Evolutionary conservation across 2,888 invertebrate species (phyloP).

Genomic region (Drosophila rellima): DNA sequence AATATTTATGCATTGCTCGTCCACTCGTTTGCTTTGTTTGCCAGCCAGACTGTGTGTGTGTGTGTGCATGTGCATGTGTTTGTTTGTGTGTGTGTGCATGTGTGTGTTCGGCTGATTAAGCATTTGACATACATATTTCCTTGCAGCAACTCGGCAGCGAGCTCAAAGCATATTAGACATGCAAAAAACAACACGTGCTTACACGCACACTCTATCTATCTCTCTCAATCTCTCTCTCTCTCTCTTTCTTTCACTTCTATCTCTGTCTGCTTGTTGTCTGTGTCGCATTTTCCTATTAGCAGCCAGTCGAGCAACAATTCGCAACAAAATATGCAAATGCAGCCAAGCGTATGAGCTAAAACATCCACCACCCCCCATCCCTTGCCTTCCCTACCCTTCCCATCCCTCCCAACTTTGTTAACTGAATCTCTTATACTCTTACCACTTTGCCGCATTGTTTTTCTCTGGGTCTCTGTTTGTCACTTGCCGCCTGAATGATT

Average conservation of each 20-base stretch:
- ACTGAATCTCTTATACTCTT: constrained; percentile 22
- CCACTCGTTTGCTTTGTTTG: constrained; percentile 69
- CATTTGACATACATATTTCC: constrained; percentile 79
- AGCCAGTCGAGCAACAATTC: constrained; percentile 74
- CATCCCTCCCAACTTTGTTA: constrained; percentile 3
- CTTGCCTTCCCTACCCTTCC: neutral
- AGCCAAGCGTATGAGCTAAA: constrained; percentile 63
- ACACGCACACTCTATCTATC: constrained; percentile 48
- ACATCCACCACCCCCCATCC: neutral
- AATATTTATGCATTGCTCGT: constrained; percentile 77
- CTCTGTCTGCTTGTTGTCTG: constrained; percentile 45
- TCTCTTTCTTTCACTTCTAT: neutral
- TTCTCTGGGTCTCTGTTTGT: constrained; percentile 68
- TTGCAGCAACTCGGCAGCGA: constrained; percentile 42
- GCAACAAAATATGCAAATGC: constrained; percentile 80
- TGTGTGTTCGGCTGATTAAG: constrained; percentile 70
- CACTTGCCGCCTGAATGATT: constrained; percentile 73
- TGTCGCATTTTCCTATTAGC: constrained; percentile 81
- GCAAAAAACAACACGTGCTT: constrained; percentile 76
- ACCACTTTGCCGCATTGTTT: constrained; percentile 71
- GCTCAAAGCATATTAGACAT: constrained; percentile 74
- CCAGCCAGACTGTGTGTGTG: constrained; percentile 1
- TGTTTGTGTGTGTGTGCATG: constrained; percentile 7
- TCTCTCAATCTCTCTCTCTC: neutral
- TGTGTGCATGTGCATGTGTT: neutral